Conservation (phyloP, 2,888 invertebrate genomes). For the Cybosia mesomella region DNA sequence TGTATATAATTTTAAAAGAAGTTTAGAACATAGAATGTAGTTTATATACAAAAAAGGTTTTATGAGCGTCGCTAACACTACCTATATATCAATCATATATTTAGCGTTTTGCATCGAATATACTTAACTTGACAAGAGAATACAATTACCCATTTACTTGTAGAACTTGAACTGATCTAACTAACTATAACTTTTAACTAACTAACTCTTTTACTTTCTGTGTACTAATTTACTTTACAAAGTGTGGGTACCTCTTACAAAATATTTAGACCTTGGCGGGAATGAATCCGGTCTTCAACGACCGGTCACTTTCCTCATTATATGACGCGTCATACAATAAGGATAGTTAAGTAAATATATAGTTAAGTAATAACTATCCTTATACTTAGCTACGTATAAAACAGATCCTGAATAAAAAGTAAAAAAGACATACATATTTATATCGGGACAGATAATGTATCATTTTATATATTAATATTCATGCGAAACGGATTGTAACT, state of each 20-base stretch:
- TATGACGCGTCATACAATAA: neutral
- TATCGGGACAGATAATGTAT: conserved; percentile 61
- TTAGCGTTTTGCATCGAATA: too few species aligned
- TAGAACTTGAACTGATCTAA: too few species aligned
- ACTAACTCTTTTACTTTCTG: too few species aligned
- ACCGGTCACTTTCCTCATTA: neutral
- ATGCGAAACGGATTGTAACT: conserved; percentile 58
- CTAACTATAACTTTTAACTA: too few species aligned
- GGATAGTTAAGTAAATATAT: neutral
- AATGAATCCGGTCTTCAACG: neutral
- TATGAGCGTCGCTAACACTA: too few species aligned
- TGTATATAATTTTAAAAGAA: too few species aligned
- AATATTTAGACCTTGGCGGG: neutral
- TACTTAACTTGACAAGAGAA: too few species aligned
- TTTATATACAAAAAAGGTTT: too few species aligned
- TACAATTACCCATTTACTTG: too few species aligned
- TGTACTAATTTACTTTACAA: too few species aligned
- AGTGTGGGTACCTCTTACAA: neutral
- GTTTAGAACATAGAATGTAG: too few species aligned
- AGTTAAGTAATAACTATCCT: neutral
- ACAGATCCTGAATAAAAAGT: conserved; percentile 30
- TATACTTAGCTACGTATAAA: conserved; percentile 1
- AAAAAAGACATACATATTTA: conserved; percentile 45
- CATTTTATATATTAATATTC: conserved; percentile 72
- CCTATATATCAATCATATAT: too few species aligned